Percentiles rank a stretch among this genome's conserved stretches.
Conservation (phyloP, 2,113 vertebrate species). For the Poicephalus gulielmi region DNA sequence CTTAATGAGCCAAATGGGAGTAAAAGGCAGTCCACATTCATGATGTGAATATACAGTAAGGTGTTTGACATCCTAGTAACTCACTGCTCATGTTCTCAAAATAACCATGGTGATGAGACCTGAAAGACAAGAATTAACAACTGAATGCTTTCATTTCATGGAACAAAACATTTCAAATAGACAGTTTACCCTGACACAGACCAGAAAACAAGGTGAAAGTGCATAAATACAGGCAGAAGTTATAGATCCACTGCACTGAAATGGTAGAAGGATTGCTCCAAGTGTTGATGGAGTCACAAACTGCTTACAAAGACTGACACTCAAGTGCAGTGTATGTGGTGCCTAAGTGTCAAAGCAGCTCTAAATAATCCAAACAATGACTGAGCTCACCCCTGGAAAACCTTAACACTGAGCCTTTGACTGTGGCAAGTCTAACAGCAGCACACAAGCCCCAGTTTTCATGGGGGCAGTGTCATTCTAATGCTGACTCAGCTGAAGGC, state of each 20-base stretch:
- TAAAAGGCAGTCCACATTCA: slow-evolving; percentile 79
- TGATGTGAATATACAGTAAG: slow-evolving; percentile 73
- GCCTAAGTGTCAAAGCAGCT: background rate
- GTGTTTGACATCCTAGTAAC: slow-evolving; percentile 63
- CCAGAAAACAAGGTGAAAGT: background rate
- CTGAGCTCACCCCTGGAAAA: background rate
- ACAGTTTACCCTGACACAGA: background rate
- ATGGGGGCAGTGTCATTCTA: background rate
- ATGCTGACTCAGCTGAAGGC: background rate
- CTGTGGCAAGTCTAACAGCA: background rate
- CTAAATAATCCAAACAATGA: background rate
- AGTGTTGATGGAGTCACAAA: background rate
- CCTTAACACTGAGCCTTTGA: background rate
- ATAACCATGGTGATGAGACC: slow-evolving; percentile 99
- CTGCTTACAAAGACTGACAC: background rate
- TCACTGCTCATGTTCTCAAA: slow-evolving; percentile 81
- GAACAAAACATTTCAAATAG: background rate
- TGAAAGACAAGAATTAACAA: slow-evolving; percentile 71
- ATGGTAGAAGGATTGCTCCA: background rate
- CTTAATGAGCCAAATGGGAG: slow-evolving; percentile 70
- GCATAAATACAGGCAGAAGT: background rate
- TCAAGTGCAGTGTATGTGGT: background rate
- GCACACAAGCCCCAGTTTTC: background rate
- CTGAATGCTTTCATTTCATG: background rate
- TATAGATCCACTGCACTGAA: background rate